phyloP scores from a whole-genome alignment of 2,888 invertebrate genomes.

The Hirtodrosophila trivittata region DNA sequence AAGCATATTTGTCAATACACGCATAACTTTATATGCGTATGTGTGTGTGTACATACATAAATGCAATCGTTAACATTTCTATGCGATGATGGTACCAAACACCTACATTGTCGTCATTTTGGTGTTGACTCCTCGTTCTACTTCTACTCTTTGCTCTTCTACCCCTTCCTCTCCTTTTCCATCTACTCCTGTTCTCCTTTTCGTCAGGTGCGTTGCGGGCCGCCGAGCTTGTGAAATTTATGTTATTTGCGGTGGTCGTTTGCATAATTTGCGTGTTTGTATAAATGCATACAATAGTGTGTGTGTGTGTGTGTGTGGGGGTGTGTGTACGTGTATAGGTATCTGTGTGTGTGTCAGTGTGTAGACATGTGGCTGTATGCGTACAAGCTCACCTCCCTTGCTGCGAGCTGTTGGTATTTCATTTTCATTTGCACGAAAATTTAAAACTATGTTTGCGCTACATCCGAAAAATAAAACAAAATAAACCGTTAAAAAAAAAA shows the following conservation, averaged over 20 bases:
- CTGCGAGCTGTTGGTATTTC: constrained; percentile 62
- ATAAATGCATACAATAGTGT: constrained; percentile 47
- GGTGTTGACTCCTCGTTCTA: constrained; percentile 22
- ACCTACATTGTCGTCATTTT: constrained; percentile 59
- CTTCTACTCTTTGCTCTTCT: neutral
- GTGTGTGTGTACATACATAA: constrained; percentile 18
- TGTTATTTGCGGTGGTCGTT: constrained; percentile 77
- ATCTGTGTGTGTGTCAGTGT: constrained; percentile 1
- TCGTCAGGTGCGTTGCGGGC: constrained; percentile 71
- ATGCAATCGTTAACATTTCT: constrained; percentile 67
- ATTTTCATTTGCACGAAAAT: constrained; percentile 68
- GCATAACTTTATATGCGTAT: neutral
- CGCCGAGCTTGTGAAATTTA: constrained; percentile 75
- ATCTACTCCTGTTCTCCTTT: constrained; percentile 6
- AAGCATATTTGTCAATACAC: constrained; percentile 39
- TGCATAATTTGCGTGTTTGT: constrained; percentile 78
- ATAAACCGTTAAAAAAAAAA: constrained; percentile 33
- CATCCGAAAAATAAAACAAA: constrained; percentile 54
- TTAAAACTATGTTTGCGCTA: constrained; percentile 64
- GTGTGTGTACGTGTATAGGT: constrained; percentile 5
- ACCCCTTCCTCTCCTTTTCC: neutral
- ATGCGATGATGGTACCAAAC: constrained; percentile 62
- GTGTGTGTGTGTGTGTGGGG: constrained; percentile 12
- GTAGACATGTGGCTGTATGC: constrained; percentile 13
- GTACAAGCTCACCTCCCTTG: constrained; percentile 23